phyloP scores from a whole-genome alignment of 2,797 vertebrate species.

The Crocodylus rhombifer region DNA sequence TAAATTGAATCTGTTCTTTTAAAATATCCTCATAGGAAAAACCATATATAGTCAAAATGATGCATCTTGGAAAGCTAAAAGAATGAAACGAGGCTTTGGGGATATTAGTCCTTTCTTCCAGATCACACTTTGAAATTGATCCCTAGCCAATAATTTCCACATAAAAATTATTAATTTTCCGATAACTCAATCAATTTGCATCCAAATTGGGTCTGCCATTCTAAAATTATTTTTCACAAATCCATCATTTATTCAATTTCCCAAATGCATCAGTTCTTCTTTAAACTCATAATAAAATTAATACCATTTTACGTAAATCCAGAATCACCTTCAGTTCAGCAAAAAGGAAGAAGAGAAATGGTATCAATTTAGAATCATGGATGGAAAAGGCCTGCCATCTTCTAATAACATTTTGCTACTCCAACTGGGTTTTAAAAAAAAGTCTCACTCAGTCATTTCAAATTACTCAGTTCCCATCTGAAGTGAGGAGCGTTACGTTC shows the following conservation, averaged over 20 bases:
- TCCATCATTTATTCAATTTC: not conserved
- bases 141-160: not conserved
- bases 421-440: not conserved
- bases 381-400: not conserved
- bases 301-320: not conserved
- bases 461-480: not conserved
- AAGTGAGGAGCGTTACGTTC: not conserved
- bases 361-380: not conserved
- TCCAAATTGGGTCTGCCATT: not conserved
- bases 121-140: not conserved
- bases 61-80: not conserved
- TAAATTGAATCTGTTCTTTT: not conserved
- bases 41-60: not conserved
- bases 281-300: not conserved
- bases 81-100: not conserved
- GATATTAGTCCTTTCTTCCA: not conserved
- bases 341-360: not conserved
- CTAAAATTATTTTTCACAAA: not conserved
- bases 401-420: not conserved
- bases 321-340: not conserved
- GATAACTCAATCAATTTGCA: not conserved
- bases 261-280: not conserved
- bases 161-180: not conserved
- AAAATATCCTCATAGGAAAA: not conserved
- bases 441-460: not conserved